Evolutionary conservation across 2,888 invertebrate genomes (phyloP), one percentile per base, ranked within the genome.

Genomic region (Melanostoma mellinum): DNA sequence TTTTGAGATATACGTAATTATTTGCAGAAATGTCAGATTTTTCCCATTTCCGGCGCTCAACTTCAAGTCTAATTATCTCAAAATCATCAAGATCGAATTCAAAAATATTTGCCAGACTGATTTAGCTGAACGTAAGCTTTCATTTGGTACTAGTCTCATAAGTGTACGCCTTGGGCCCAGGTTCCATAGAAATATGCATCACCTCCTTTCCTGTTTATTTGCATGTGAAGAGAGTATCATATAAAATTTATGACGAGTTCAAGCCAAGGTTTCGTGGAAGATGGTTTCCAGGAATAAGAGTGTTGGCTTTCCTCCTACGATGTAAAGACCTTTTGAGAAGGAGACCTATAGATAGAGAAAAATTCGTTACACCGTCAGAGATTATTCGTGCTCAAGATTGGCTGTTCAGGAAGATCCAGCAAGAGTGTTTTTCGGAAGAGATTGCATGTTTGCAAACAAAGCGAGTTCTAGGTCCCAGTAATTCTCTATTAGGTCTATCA

Each of bases 381-480:
- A 38, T 56, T 50, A 0, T 30, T 4, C 30, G 9, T 10, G 20
- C 44, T n/a, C 32, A 56, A n/a, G 10, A 48, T n/a, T 69, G 48
- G 46, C 6, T 56, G 9, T 69, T 69, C 8, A 35, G 30, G 30
- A 71, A 60, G 32, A 52, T 71, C 33, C 71, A 71, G 50, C 38
- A 58, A 40, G 60, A 72, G 3, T 50, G 6, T 5, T 72, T 72
- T 42, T 52, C 36, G n/a, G 40, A 32, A 33, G 60, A 72, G 8
- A 10, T 50, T 4, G 9, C 33, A 50, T 40, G 38, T 6, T 36
- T 71, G n/a, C 20, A 42, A 33, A 9, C 46, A 9, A 50, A 9
- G 20, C 35, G 30, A 8, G 0, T 32, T 6, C 10, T 71, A 40
- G 20, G n/a, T 0, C 4, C 20, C 0, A 40, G 40, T 3, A 61